Base-by-base conservation (phyloP, 2,888 invertebrate species). In the Thelaira solivaga region DNA sequence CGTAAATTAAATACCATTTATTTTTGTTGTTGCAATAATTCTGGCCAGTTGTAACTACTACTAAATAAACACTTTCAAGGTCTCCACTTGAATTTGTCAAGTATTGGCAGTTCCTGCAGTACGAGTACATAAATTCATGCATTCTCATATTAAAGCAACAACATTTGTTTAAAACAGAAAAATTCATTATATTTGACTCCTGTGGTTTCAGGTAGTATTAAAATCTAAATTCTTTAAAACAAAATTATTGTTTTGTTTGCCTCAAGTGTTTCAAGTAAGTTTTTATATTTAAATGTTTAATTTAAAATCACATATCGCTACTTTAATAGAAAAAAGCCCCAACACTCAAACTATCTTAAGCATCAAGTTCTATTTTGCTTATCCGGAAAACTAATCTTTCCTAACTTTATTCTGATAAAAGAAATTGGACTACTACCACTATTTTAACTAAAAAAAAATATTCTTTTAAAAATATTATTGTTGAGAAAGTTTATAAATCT, bases 31-130 rank as follows among this genome's bases (percentile, higher is more conserved):
- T 22, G 41, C 39, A 43, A 49, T 36, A 45, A 64, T 18, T 73
- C 67, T 59, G 59, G 20, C 49, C 59, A 59, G 53, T 68, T 61
- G 29, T 53, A 49, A 61, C 59, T 43, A 36, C 67, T 34, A 36
- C 31, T 34, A 36, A 55, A 57, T 39, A 65, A 73, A 73, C 78
- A 74, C 73, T 71, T 78, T 74, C 78, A 78, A 78, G 78, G 78
- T 71, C 71, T 71, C 78, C 69, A 71, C 78, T 78, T 74, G 65
- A 74, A 74, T 78, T 74, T 69, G 78, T 78, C 69, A 78, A 78
- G 78, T 74, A 78, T 78, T 78, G 78, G 74, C 78, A 78, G 78
- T 74, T 78, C 74, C 69, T 74, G 74, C 78, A 78, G 78, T 74
- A 74, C 74, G 65, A 69, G 74, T 72, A 49, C 8, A 73, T 49